Conservation (phyloP, 35 echinoderm and acorn worm genomes). For the Eucidaris tribuloides region DNA sequence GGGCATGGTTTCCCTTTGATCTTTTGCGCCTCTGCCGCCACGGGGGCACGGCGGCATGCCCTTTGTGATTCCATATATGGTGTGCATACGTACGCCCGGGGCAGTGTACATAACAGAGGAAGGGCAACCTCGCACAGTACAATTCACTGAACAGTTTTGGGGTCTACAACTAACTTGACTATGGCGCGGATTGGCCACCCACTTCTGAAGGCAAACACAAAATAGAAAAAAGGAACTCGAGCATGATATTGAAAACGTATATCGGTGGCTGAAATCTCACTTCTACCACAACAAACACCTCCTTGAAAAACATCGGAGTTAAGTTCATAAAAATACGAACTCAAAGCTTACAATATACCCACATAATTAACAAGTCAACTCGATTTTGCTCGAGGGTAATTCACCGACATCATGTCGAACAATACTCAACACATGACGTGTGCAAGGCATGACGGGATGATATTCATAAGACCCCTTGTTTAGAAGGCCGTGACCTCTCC, state of each 20-base stretch:
- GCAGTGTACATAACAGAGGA: neutral
- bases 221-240: slow-evolving; percentile 9
- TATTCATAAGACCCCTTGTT: neutral
- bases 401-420: neutral
- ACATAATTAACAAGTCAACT: neutral
- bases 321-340: neutral
- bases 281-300: neutral
- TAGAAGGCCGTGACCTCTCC: neutral
- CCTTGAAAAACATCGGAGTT: neutral
- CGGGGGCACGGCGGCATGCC: neutral
- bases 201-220: neutral
- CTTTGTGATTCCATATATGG: slow-evolving; percentile 22
- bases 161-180: too few species aligned
- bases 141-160: neutral
- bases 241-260: slow-evolving; percentile 17
- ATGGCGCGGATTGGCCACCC: neutral
- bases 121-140: neutral
- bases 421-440: neutral
- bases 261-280: neutral
- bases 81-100: slow-evolving; percentile 13
- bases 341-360: neutral
- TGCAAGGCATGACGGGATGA: neutral
- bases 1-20: slow-evolving; percentile 33
- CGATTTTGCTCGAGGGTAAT: neutral
- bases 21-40: slow-evolving; percentile 23